Evolutionary conservation across 2,797 vertebrate species (phyloP), one percentile per base, ranked within the genome.

Genomic region (Lepus townsendii): DNA sequence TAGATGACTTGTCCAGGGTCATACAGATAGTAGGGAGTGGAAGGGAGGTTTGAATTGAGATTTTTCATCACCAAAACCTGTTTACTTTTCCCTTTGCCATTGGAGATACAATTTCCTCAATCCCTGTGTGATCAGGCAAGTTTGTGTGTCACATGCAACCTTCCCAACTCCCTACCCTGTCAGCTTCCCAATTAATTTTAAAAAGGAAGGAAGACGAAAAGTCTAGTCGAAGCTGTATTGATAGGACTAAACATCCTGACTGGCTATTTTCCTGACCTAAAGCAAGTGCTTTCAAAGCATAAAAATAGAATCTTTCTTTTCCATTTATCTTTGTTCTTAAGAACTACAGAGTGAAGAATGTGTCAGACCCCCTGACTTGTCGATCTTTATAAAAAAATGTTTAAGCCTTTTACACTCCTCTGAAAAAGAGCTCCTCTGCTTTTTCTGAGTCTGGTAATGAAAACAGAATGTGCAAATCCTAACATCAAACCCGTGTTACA

Each of bases 291-390:
- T 97, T 95, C 88, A 95, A 93, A 86, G 84, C 57, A 83, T 84
- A 95, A 97, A 97, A 96, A 96, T 95, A 96, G 96, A 88, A 76
- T 89, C 88, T 88, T 93, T 73, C 88, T 95, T 96, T 96, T 80
- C 93, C 95, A 85, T 96, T 96, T 96, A 94, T 97, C 90, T 95
- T 96, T 96, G 90, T 96, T 94, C 96, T 95, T 94, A 94, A 97
- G 96, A 97, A 90, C 52, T 92, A 96, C 77, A 92, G 82, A 96
- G 35, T 90, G n/a, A 84, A 95, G 97, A 94, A 95, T 95, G 72
- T 96, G 38, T 92, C 93, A 96, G 90, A 92, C 75, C 91, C 97
- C 94, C 93, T 88, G 90, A 96, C 93, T 96, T 86, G 88, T 86
- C 95, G 95, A 87, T 92, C 90, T 88, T 77, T 93, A 4, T 82